phyloP scores from a whole-genome alignment of 1,140 invertebrate genomes.

The Anastrepha ludens region DNA sequence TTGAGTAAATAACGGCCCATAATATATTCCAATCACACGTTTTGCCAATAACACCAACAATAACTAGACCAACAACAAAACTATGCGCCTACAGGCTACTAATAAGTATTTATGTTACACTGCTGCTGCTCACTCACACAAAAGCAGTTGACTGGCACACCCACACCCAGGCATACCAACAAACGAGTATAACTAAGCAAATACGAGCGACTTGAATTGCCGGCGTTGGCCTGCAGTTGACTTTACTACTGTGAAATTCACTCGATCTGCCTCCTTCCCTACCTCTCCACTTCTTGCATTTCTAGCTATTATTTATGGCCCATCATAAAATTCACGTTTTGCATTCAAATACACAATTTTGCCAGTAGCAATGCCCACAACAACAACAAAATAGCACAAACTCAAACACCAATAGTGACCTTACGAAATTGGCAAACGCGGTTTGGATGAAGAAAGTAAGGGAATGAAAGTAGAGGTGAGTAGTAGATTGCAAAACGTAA shows the following conservation, averaged over 20 bases:
- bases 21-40: slow-evolving; percentile 10
- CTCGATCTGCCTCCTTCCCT: not conserved
- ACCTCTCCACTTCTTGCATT: slow-evolving; percentile 48
- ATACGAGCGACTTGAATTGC: not conserved
- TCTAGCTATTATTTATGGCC: slow-evolving; percentile 61
- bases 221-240: not conserved
- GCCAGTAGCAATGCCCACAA: not conserved
- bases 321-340: slow-evolving; percentile 53
- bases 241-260: not conserved
- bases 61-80: not conserved
- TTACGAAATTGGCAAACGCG: not conserved
- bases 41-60: not conserved
- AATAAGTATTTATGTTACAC: not conserved
- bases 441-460: not conserved
- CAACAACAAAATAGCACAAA: not conserved
- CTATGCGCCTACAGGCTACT: not conserved
- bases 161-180: not conserved
- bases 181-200: not conserved
- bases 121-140: not conserved
- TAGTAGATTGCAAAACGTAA: not conserved
- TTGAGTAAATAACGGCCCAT: too few relatives aligned
- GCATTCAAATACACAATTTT: slow-evolving; percentile 52
- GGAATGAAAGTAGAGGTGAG: not conserved
- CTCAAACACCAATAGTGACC: not conserved
- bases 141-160: not conserved